These are phyloP conservation scores for Malthinus flaveolus DNA, from an alignment of 2,888 invertebrate genomes.

Conservation along the genomic window DNA sequence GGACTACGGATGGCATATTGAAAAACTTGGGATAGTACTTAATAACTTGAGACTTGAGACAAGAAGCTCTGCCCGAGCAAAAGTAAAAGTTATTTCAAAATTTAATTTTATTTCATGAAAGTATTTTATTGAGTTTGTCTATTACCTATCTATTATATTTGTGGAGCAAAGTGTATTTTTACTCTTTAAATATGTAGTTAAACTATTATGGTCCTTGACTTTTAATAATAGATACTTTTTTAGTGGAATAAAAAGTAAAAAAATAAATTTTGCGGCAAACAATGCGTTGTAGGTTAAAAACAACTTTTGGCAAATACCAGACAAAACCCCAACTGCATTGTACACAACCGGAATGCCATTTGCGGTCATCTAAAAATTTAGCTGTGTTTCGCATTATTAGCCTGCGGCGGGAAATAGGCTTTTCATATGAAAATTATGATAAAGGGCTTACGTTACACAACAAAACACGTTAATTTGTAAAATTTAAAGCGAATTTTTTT, in stretches of 20 bases:
- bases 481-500: neutral
- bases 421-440: neutral
- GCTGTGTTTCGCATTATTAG: slow-evolving; percentile 30
- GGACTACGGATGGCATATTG: no score
- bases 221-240: no score
- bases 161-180: no score
- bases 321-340: slow-evolving; percentile 44
- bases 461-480: neutral
- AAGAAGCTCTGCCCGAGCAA: no score
- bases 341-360: slow-evolving; percentile 41
- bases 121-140: no score
- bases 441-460: neutral
- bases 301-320: slow-evolving; percentile 44
- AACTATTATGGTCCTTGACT: no score
- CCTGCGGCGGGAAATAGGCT: slow-evolving; percentile 21
- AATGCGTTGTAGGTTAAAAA: slow-evolving; percentile 44
- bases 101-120: no score
- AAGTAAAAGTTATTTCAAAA: no score
- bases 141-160: no score
- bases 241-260: neutral
- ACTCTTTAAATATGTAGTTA: no score
- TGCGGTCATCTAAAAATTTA: slow-evolving; percentile 45
- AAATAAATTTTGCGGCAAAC: slow-evolving; percentile 39
- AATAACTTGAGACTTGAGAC: no score
- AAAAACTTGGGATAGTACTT: no score